A percentile compares a stretch with the other conserved stretches of the same genome.
These are phyloP conservation scores for Agrotis clavis DNA, from an alignment of 2,888 invertebrate species.

Conservation along the genomic window DNA sequence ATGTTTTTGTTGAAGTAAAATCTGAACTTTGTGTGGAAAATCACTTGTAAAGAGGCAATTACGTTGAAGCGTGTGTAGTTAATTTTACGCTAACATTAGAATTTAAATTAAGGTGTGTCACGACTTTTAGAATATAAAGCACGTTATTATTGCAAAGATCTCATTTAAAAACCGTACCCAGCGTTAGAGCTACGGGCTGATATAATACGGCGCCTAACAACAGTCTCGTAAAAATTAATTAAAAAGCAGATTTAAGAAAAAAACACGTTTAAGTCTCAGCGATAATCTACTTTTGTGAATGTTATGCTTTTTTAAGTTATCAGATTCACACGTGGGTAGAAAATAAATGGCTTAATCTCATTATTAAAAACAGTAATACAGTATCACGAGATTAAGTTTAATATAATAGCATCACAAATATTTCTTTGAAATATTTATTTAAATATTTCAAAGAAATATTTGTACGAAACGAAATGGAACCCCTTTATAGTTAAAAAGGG, in stretches of 20 bases:
- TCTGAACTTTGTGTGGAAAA: constrained; percentile 45
- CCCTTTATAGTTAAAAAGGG: no score
- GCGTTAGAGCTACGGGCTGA: background rate
- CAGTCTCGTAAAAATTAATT: constrained; percentile 17
- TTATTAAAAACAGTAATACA: no score
- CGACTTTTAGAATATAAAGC: constrained; percentile 48
- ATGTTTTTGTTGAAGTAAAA: constrained; percentile 39
- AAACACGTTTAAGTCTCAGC: background rate
- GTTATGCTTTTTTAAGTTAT: background rate
- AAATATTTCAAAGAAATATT: no score
- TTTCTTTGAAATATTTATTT: no score
- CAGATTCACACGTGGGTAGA: background rate
- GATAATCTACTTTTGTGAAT: background rate
- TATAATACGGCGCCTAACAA: constrained; percentile 13
- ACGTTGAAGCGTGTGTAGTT: constrained; percentile 43
- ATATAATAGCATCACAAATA: no score
- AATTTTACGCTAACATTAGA: constrained; percentile 46
- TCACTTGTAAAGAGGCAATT: constrained; percentile 63
- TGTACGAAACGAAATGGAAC: no score
- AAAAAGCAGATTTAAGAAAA: constrained; percentile 12
- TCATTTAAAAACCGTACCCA: constrained; percentile 43
- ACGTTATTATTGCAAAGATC: constrained; percentile 53
- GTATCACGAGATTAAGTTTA: no score
- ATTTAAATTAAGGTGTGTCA: constrained; percentile 48
- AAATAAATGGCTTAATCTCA: background rate